Evolutionary conservation across 2,888 invertebrate species (phyloP), one percentile per base, ranked within the genome.

Genomic region (Keiferia lycopersicella): DNA sequence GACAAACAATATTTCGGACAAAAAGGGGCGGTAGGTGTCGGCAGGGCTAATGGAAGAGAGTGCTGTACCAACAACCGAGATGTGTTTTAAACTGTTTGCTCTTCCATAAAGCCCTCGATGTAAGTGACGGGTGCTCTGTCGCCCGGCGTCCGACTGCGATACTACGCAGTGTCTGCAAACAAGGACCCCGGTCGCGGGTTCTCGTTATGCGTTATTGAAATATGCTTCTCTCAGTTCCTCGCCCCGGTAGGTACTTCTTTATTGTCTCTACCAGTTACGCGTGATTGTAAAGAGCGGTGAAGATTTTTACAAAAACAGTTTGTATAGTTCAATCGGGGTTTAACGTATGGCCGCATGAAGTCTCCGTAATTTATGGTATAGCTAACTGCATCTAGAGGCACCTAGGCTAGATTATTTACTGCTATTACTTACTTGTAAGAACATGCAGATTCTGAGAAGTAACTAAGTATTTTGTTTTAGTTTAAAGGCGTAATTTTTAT

Each of bases 81-180:
- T 89, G 91, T 92, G 91, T 92, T 91, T 92, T 92, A 92, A 92
- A 91, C 83, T 92, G 89, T 92, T 92, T 91, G 82, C 88, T 82
- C 83, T 87, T 82, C 91, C 91, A 91, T 91, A 91, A 91, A 91
- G 86, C 91, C 86, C 87, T 91, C 81, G 80, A 85, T 80, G 72
- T 79, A 75, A 70, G 76, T 73, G 70, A 75, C 79, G 77, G 77
- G 75, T 77, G 77, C 50, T 48, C 11, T 61, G 61, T 61, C 61
- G 26, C 60, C 60, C 78, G 74, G 74, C 78, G 77, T 78, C 72
- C 71, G 74, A 69, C 71, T 71, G 71, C 82, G 77, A 80, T 77
- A 68, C 72, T 73, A 74, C 74, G 72, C 65, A 34, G 34, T 10
- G 34, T 34, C 34, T 8, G 69, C 73, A 80, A 82, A 83, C 76